These are phyloP conservation scores for Panagrolaimus sp. DNA, from an alignment of 1,140 invertebrate species.

Conservation along the genomic window DNA sequence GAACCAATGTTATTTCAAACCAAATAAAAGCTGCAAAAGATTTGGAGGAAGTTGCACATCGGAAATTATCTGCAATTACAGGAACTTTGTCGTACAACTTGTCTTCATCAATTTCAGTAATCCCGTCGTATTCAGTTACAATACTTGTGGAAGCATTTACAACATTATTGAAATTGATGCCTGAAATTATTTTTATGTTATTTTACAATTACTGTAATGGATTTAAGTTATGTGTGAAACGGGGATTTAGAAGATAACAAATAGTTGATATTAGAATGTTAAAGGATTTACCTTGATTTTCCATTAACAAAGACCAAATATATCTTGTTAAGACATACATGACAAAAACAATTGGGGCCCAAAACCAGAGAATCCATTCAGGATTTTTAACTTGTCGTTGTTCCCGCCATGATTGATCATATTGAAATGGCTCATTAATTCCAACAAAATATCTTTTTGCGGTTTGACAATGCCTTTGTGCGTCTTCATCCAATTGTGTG, in stretches of 20 bases:
- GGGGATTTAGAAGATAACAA: not conserved
- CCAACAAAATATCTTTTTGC: slow-evolving; percentile 30
- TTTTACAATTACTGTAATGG: not conserved
- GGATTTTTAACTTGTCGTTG: slow-evolving; percentile 35
- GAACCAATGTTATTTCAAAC: slow-evolving; percentile 18
- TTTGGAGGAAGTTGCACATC: slow-evolving; percentile 23
- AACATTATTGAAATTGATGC: slow-evolving; percentile 22
- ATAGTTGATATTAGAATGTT: slow-evolving; percentile 10
- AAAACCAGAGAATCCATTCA: too few species aligned
- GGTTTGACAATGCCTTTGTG: slow-evolving; percentile 35
- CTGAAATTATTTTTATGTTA: slow-evolving; percentile 16
- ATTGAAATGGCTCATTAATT: slow-evolving; percentile 30
- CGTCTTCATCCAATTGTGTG: slow-evolving; percentile 26
- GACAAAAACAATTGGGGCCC: too few species aligned
- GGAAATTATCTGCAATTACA: slow-evolving; percentile 30
- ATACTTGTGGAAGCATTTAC: slow-evolving; percentile 23
- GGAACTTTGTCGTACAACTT: not conserved
- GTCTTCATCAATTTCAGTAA: slow-evolving; percentile 25
- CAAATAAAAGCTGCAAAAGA: too few species aligned
- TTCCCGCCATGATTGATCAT: slow-evolving; percentile 27
- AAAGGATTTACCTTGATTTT: not conserved
- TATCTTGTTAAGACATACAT: slow-evolving; percentile 22
- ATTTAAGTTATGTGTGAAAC: not conserved
- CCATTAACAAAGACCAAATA: slow-evolving; percentile 31
- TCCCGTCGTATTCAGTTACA: slow-evolving; percentile 27